Conservation (phyloP, 1,140 invertebrate genomes). For the roundworm (Caenorhabditis elegans) region WBcel235 BX284602.5:2418501-2419000, state of each 20-base stretch:
- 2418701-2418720: constrained; percentile 69
- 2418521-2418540: too few relatives aligned
- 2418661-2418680: constrained; percentile 75
- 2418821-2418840: constrained; percentile 80
- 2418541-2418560: neutral
- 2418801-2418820: constrained; percentile 75
- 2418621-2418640: constrained; percentile 69
- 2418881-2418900: constrained; percentile 84
- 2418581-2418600: constrained; percentile 75
- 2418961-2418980: too few relatives aligned
- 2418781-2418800: too few relatives aligned
- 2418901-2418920: constrained; percentile 87
- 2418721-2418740: constrained; percentile 73
- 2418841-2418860: constrained; percentile 69
- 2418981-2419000: too few relatives aligned
- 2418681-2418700: constrained; percentile 72
- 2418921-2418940: constrained; percentile 80
- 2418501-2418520: neutral
- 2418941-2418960: constrained; percentile 77
- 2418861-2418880: constrained; percentile 75
- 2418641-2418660: constrained; percentile 71
- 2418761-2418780: too few relatives aligned
- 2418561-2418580: constrained; percentile 80
- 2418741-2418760: constrained; percentile 78
- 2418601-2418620: constrained; percentile 72